Base-by-base conservation (phyloP, 2,888 invertebrate species). In the Lepidocyrtoides sp. region DNA sequence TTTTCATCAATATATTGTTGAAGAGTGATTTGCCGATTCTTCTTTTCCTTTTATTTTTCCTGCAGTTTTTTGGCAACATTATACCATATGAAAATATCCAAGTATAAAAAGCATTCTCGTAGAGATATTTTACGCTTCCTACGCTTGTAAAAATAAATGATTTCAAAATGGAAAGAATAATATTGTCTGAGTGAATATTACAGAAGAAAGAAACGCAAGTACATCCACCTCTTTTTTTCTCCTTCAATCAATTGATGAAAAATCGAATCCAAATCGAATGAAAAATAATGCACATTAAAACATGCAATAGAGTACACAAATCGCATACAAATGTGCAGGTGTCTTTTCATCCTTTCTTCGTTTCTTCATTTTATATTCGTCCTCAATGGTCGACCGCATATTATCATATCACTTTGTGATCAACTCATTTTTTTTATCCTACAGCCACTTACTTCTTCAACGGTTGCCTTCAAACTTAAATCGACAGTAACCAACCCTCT, bases 321-420 rank as follows among this genome's bases (percentile, higher is more conserved):
- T 89, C 75, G 89, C 89, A 89, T 89, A 89, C 89, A 89, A 89
- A 89, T 89, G 89, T 89, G 89, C 81, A 89, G 89, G 89, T 89
- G 81, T 72, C 66, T 86, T 81, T 54, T 54, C 60, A 66, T 83
- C 69, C 41, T 63, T 72, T 72, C 41, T 72, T 44, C 12, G 75
- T 75, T 41, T 75, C 75, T 14, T 75, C 48, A 26, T 75, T 48
- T 75, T 44, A 26, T 26, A 75, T 75, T 23, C 41, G 75, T 75
- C 26, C 48, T 75, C 48, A 48, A 48, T 75, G 48, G n/a, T n/a
- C 75, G 60, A 75, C 60, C 8, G 63, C 66, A 77, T 84, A 90
- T 90, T 60, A 88, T 77, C 77, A 48, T 48, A 79, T 83, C 87
- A 88, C 81, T 88, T 81, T 88, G 20, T 81, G 89, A 89, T 89